Percentiles rank a stretch among this genome's conserved stretches.
phyloP scores from a whole-genome alignment of 2,797 vertebrate genomes.

The Cryptoblepharus egeriae region DNA sequence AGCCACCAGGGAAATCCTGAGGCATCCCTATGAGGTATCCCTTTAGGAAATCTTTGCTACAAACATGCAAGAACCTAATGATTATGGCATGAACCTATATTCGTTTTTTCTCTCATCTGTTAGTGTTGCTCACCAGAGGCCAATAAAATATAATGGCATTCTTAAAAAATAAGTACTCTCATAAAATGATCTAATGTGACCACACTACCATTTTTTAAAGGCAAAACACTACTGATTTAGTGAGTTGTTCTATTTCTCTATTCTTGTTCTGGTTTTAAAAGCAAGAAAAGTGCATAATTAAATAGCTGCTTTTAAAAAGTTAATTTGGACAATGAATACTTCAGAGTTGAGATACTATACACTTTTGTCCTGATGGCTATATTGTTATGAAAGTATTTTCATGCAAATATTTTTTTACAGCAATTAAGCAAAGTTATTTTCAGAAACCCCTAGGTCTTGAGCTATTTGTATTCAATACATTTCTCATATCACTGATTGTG shows the following conservation, averaged over 20 bases:
- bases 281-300: neutral
- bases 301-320: neutral
- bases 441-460: conserved; percentile 33
- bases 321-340: neutral
- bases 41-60: neutral
- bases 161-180: neutral
- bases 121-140: neutral
- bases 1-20: too few relatives aligned
- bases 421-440: conserved; percentile 5
- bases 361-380: neutral
- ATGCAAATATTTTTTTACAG: conserved; percentile 37
- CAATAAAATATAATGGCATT: neutral
- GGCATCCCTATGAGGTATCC: too few relatives aligned
- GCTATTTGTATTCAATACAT: conserved; percentile 48
- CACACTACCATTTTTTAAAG: neutral
- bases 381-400: conserved; percentile 22
- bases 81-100: neutral
- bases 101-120: neutral
- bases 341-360: neutral
- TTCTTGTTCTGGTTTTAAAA: neutral
- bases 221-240: conserved; percentile 5
- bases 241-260: neutral
- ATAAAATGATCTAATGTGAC: neutral
- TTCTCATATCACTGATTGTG: conserved; percentile 53
- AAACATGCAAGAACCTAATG: neutral